Evolutionary conservation across 2,888 invertebrate genomes (phyloP).

Genomic region (Teinopalpus imperialis): DNA sequence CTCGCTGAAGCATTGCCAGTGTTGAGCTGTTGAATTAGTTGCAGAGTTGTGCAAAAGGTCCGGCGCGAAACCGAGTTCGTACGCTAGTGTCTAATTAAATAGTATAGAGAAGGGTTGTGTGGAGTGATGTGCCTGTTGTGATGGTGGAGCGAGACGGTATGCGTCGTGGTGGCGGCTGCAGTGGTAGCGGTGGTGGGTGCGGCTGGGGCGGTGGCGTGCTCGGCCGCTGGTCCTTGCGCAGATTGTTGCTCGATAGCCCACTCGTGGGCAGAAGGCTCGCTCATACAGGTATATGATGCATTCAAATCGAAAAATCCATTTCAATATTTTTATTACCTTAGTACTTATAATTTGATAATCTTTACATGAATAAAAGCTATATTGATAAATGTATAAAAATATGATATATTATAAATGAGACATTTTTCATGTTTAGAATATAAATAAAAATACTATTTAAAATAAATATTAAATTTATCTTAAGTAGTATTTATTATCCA

Average conservation of each 20-base stretch:
- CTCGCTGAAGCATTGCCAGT: conserved; percentile 65
- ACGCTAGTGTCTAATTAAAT: conserved; percentile 51
- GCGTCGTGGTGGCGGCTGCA: conserved; percentile 60
- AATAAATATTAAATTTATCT: too few species aligned
- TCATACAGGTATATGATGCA: conserved; percentile 69
- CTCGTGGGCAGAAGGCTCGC: conserved; percentile 84
- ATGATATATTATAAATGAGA: too few species aligned
- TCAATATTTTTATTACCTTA: too few species aligned
- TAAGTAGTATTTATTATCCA: too few species aligned
- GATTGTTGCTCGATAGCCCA: conserved; percentile 87
- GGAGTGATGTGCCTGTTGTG: conserved; percentile 61
- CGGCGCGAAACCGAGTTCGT: conserved; percentile 46
- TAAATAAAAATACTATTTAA: too few species aligned
- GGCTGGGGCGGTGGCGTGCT: conserved; percentile 74
- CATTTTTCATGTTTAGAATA: too few species aligned
- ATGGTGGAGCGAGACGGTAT: conserved; percentile 73
- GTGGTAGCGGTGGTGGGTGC: conserved; percentile 48
- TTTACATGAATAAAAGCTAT: too few species aligned
- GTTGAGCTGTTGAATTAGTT: conserved; percentile 56
- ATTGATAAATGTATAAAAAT: too few species aligned
- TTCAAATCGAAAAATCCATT: too few species aligned
- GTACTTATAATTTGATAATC: too few species aligned
- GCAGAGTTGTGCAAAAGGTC: conserved; percentile 59
- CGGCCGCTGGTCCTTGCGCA: conserved; percentile 85
- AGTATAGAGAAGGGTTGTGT: conserved; percentile 41